phyloP scores from a whole-genome alignment of 2,113 vertebrate genomes.

The Heloderma charlesbogerti region DNA sequence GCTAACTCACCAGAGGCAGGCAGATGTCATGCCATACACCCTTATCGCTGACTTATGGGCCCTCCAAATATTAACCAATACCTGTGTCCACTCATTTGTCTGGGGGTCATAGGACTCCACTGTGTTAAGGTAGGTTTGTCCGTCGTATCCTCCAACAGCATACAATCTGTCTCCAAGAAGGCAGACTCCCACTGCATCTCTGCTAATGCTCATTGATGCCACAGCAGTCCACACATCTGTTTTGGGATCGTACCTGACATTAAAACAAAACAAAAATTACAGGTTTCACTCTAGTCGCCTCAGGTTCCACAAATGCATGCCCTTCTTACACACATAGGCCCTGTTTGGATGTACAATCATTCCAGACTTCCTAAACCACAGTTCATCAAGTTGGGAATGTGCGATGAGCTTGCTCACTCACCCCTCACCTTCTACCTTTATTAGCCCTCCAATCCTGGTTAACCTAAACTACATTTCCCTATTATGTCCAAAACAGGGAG shows the following conservation, averaged over 20 bases:
- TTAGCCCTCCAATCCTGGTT: too few relatives aligned
- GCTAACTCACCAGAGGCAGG: too few relatives aligned
- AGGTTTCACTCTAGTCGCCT: constrained; percentile 17
- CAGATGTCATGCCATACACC: too few relatives aligned
- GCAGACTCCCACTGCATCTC: constrained; percentile 97
- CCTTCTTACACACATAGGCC: neutral
- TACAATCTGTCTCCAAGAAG: constrained; percentile 95
- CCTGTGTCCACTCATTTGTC: constrained; percentile 98
- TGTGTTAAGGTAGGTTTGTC: constrained; percentile 93
- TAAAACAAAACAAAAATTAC: constrained; percentile 30
- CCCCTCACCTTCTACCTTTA: neutral
- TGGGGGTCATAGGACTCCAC: constrained; percentile 98
- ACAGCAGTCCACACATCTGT: constrained; percentile 97
- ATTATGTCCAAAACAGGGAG: neutral
- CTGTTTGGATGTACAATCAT: neutral
- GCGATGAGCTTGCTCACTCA: neutral
- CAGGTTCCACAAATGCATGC: too few relatives aligned
- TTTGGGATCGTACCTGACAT: constrained; percentile 94
- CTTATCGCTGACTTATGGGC: neutral
- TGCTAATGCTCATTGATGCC: constrained; percentile 96
- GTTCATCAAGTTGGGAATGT: neutral
- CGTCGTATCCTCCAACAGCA: constrained; percentile 96
- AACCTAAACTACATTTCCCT: neutral
- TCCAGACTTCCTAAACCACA: neutral
- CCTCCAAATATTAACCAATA: constrained; percentile 63